A percentile compares a stretch with the other conserved stretches of the same genome.
These are phyloP conservation scores for Characodon lateralis DNA, from an alignment of 2,797 vertebrate species.

Conservation along the genomic window DNA sequence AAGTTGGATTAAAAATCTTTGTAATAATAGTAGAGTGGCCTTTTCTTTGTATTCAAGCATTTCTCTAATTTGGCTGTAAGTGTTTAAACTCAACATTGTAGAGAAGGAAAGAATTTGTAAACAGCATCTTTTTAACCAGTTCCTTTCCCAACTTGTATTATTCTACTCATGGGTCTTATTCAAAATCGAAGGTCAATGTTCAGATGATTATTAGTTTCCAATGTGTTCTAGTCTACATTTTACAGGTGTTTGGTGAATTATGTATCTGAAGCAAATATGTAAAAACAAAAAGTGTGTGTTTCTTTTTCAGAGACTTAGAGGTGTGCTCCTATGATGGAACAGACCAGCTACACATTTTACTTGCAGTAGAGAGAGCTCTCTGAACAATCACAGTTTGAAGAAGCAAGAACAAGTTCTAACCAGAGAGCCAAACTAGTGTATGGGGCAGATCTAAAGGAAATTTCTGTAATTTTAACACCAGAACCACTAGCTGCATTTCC, in stretches of 20 bases:
- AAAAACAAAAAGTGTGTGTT: neutral
- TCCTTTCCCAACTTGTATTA: neutral
- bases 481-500: neutral
- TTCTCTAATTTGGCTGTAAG: constrained; percentile 55
- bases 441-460: neutral
- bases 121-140: constrained; percentile 3
- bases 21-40: constrained; percentile 47
- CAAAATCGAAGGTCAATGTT: neutral
- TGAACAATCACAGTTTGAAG: neutral
- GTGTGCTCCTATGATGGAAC: neutral
- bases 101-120: constrained; percentile 9
- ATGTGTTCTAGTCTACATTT: neutral
- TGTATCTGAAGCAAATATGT: too few relatives aligned
- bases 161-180: neutral
- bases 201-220: neutral
- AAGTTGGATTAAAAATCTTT: constrained; percentile 62
- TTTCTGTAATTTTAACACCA: neutral
- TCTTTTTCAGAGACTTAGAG: neutral
- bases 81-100: constrained; percentile 59
- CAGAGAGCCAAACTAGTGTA: neutral
- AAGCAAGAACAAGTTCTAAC: neutral
- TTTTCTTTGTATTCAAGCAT: constrained; percentile 55
- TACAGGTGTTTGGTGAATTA: neutral
- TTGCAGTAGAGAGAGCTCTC: neutral
- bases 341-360: neutral